These are phyloP conservation scores for Otus sunia DNA, from an alignment of 2,113 vertebrate species.

Conservation along the genomic window DNA sequence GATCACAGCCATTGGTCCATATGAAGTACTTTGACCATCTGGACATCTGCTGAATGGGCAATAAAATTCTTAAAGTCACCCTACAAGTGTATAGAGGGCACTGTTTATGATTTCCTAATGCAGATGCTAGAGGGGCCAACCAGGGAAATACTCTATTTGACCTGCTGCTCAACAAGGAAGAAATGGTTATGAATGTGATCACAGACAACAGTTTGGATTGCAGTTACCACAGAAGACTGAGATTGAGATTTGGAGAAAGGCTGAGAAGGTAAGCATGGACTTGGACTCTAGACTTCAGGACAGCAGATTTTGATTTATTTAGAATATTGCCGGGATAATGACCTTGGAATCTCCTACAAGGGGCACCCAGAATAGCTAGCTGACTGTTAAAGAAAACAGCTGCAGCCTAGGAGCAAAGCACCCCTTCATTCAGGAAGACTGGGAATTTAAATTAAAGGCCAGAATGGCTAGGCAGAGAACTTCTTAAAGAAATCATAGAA, in stretches of 20 bases:
- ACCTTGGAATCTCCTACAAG: background rate
- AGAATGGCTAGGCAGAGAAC: accelerated
- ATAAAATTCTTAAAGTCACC: background rate
- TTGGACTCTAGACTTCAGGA: background rate
- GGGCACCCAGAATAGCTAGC: background rate
- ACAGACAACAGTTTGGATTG: background rate
- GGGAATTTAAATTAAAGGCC: background rate
- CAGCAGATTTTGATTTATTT: background rate
- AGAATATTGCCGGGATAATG: background rate
- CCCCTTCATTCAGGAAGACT: background rate
- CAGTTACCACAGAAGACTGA: background rate
- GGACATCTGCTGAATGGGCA: background rate
- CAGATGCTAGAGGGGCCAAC: accelerated
- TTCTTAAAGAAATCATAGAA: background rate
- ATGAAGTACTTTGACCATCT: background rate
- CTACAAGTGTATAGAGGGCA: background rate
- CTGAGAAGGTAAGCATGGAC: background rate
- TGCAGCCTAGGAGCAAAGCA: background rate
- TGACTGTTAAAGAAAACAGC: background rate
- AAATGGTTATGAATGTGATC: background rate
- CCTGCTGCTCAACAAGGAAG: accelerated
- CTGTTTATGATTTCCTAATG: background rate
- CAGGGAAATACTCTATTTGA: background rate
- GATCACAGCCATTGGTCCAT: background rate
- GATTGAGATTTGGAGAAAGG: background rate